Evolutionary conservation across 1,140 invertebrate species (phyloP), one percentile per base, ranked within the genome.

Genomic region (Harlomillsia oculata): DNA sequence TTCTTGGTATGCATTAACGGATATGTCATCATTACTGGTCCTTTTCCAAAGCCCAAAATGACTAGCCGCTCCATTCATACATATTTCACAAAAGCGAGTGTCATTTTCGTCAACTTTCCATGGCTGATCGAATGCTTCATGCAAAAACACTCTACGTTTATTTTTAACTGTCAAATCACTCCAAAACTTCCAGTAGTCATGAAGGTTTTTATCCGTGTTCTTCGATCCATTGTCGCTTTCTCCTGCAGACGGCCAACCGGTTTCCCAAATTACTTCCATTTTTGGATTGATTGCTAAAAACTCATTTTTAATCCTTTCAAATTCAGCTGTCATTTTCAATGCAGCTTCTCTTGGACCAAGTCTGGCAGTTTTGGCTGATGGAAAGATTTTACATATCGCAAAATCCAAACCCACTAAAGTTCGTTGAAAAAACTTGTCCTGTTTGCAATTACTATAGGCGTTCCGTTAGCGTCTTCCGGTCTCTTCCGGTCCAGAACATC

Each of bases 171-270:
- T 41, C 32, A 23, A 57, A 5, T 21, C 11, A 3, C 26, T 50
- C 9, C 52, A 36, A 11, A 9, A 23, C 1, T 32, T 21, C 59
- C 59, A 61, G 32, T 43, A 61, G 9, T 40, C 16, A 16, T 40
- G 43, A 3, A 53, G 14, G 32, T 61, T 61, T 20, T 23, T 25
- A n/a, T 48, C 21, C 9, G 14, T 61, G 20, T 56, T 56, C 16
- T 1, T 4, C 5, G 41, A 34, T 13, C 36, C 45, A 16, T 56
- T 51, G 20, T 50, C 34, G 18, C 32, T 59, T 9, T 34, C n/a
- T 16, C 62, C 58, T 29, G 53, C 16, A 32, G 51, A 56, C 20
- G 63, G 44, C 63, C 59, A 65, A 1, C 62, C 62, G 21, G 58
- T 64, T 43, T 64, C 58, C 20, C 62, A 58, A 39, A 58, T 60